Conservation (phyloP, 2,888 invertebrate species). For the Drosophila antonietae region DNA sequence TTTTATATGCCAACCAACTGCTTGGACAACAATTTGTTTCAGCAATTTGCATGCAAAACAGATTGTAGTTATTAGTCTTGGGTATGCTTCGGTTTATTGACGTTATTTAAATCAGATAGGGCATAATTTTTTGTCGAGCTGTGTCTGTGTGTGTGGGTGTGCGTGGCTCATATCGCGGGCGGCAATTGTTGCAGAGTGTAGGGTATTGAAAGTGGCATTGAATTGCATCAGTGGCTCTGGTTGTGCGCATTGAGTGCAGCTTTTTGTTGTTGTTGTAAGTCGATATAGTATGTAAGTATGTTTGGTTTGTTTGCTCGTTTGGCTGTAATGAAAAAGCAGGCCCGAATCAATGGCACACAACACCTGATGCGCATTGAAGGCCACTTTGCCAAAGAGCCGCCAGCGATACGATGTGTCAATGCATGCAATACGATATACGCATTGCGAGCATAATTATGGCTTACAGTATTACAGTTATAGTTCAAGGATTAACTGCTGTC, state of each 20-base stretch:
- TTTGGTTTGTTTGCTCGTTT: background rate
- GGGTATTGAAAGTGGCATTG: constrained; percentile 70
- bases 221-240: constrained; percentile 82
- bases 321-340: constrained; percentile 48
- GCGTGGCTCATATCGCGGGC: constrained; percentile 35
- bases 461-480: constrained; percentile 11
- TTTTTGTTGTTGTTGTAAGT: constrained; percentile 48
- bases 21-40: constrained; percentile 50
- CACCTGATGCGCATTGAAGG: constrained; percentile 77
- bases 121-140: constrained; percentile 1
- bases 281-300: constrained; percentile 6
- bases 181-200: constrained; percentile 36
- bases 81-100: constrained; percentile 11
- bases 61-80: constrained; percentile 7
- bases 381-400: constrained; percentile 66
- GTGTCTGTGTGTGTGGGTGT: background rate
- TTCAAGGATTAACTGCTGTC: background rate
- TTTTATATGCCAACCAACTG: constrained; percentile 22
- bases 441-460: background rate
- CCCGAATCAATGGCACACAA: constrained; percentile 69
- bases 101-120: constrained; percentile 1
- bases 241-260: constrained; percentile 71
- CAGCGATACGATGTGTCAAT: constrained; percentile 31
- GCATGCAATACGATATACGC: background rate
- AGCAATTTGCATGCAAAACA: constrained; percentile 72